Conservation (phyloP, 1,140 invertebrate genomes). For the Sitodiplosis mosellana region DNA sequence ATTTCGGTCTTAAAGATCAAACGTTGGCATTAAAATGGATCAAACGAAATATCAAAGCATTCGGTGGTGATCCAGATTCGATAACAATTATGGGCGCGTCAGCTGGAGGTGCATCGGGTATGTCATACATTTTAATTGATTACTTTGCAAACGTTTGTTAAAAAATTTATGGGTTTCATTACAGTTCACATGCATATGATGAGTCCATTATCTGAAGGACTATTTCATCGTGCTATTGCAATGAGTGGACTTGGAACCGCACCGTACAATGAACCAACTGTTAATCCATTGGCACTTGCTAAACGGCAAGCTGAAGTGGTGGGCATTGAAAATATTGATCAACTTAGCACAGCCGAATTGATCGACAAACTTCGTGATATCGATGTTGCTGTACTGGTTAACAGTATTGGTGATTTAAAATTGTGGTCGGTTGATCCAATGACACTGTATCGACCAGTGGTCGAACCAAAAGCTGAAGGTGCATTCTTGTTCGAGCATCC, state of each 20-base stretch:
- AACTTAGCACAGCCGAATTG: conserved; percentile 11
- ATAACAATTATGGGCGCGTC: conserved; percentile 39
- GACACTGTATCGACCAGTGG: conserved; percentile 26
- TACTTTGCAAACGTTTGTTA: too few species aligned
- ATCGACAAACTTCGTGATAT: conserved; percentile 22
- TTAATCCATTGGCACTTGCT: conserved; percentile 26
- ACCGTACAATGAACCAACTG: conserved; percentile 33
- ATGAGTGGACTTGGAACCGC: conserved; percentile 40
- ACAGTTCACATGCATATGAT: conserved; percentile 28
- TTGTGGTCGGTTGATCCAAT: conserved; percentile 27
- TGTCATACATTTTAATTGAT: too few species aligned
- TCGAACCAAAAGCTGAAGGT: conserved; percentile 13
- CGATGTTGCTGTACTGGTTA: conserved; percentile 15
- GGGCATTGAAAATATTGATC: conserved; percentile 5
- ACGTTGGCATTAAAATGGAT: conserved; percentile 29
- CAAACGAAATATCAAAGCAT: conserved; percentile 17
- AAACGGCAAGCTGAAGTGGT: conserved; percentile 11
- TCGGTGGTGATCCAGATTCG: conserved; percentile 26
- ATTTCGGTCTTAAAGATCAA: conserved; percentile 39
- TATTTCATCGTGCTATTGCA: conserved; percentile 32
- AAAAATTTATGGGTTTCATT: too few species aligned
- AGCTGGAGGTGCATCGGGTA: conserved; percentile 30
- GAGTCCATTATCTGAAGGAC: conserved; percentile 20
- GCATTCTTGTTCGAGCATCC: conserved; percentile 26
- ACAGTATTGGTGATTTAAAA: conserved; percentile 16